Base-by-base conservation (phyloP, 2,113 vertebrate genomes). In the Brienomyrus brachyistius region DNA sequence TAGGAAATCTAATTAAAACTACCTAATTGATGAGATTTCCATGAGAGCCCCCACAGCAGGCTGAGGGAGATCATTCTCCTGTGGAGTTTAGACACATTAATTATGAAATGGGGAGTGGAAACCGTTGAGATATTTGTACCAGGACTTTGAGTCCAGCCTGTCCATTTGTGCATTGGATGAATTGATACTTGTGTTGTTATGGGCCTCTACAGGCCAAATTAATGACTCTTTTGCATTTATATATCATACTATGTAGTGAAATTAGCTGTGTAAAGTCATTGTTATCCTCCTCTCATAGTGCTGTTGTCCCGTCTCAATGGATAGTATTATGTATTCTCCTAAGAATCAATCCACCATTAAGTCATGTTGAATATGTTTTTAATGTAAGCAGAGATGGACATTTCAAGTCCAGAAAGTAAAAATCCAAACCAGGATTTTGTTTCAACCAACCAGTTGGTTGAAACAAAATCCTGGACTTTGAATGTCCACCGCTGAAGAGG, bases 1-100 rank as follows among this genome's bases (percentile, higher is more conserved):
- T 47, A 3, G 15, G 21, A 48, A 48, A 84, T 84, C 45, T 84
- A 84, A n/a, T 84, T 48, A 84, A 84, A 84, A n/a, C 82, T 84
- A 84, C 82, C 43, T 84, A 84, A 84, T 84, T 84, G 21, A 84
- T 84, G 82, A 84, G 82, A 84, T n/a, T 84, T 84, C 23, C 82
- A 84, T 48, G 45, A 23, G 43, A 45, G 23, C n/a, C 21, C 82
- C 21, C 43, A 11, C 21, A 48, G 45, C 82, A 84, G 45, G 40
- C 82, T 84, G 19, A 7, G 15, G 45, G 21, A 84, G 40, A 9
- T 47, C 17, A 84, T 84, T 84, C 23, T 83, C 21, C 19, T n/a
- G 80, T 83, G 80, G 80, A 47, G 40, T 47, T 48, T n/a, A 83
- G 17, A 83, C 45, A 83, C 45, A n/a, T 83, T 47, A 47, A 48